Conservation (phyloP, 2,888 invertebrate species). For the Pardosa pseudoannulata region DNA sequence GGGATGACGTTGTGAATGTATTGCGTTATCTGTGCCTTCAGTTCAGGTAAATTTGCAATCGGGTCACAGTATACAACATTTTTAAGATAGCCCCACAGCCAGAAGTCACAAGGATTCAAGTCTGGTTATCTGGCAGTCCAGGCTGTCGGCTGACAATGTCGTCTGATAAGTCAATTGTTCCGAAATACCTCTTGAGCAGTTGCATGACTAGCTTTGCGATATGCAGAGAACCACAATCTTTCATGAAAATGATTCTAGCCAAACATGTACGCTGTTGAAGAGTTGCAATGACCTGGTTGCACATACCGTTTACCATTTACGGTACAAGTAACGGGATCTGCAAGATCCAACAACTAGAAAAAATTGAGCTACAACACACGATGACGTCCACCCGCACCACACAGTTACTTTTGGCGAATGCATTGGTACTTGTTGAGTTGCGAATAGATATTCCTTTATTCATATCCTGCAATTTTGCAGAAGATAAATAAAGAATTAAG, state of each 20-base stretch:
- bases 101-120: no score
- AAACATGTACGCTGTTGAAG: not conserved
- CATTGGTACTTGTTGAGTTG: not conserved
- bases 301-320: no score
- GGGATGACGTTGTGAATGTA: slow-evolving; percentile 3
- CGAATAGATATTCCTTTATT: not conserved
- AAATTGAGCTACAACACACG: not conserved
- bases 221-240: not conserved
- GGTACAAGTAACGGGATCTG: no score
- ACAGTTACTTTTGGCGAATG: no score
- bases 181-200: not conserved
- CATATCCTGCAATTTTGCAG: not conserved
- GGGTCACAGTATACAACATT: not conserved
- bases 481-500: no score
- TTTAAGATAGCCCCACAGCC: not conserved
- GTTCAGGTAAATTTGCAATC: not conserved
- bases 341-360: not conserved
- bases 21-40: not conserved
- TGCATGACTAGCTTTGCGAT: not conserved
- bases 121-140: not conserved
- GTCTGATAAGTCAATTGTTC: not conserved
- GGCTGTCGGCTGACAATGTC: not conserved
- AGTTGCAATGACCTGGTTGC: not conserved
- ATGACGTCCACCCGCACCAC: not conserved
- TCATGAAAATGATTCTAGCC: not conserved